phyloP scores from a whole-genome alignment of 2,888 invertebrate species.

The Apamea monoglypha region DNA sequence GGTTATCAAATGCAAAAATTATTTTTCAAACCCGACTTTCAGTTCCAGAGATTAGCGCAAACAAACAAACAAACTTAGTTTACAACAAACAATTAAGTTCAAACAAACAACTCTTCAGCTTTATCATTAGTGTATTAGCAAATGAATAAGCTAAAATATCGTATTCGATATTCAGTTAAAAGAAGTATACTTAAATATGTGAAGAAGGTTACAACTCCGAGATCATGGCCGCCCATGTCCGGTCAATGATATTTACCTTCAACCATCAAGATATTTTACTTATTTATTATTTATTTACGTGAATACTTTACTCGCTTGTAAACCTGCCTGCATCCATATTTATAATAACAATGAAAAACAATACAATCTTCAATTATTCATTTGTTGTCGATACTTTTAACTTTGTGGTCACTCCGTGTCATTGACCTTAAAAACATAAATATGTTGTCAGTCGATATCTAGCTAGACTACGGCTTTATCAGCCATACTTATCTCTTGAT shows the following conservation, averaged over 20 bases:
- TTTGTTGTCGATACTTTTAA: constrained; percentile 33
- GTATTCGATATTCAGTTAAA: neutral
- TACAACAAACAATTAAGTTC: too few relatives aligned
- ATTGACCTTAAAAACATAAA: constrained; percentile 43
- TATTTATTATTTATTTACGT: constrained; percentile 37
- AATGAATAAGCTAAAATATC: neutral
- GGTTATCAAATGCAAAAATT: too few relatives aligned
- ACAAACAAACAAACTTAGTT: too few relatives aligned
- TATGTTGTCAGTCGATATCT: constrained; percentile 12
- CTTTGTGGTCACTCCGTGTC: constrained; percentile 45
- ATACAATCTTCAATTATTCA: constrained; percentile 53
- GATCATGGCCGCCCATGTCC: constrained; percentile 45
- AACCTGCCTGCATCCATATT: constrained; percentile 17
- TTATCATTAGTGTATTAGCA: too few relatives aligned
- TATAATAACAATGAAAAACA: constrained; percentile 41
- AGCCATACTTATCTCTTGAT: constrained; percentile 27
- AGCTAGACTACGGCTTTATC: constrained; percentile 21
- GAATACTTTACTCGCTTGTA: constrained; percentile 12
- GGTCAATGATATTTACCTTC: constrained; percentile 50
- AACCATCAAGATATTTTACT: constrained; percentile 26
- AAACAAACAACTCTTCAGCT: too few relatives aligned
- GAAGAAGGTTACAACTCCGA: constrained; percentile 17
- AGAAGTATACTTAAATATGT: neutral
- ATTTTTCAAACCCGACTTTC: too few relatives aligned
- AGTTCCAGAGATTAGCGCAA: too few relatives aligned